Conservation (phyloP, 2,888 invertebrate genomes). For the Aleiodes testaceus region DNA sequence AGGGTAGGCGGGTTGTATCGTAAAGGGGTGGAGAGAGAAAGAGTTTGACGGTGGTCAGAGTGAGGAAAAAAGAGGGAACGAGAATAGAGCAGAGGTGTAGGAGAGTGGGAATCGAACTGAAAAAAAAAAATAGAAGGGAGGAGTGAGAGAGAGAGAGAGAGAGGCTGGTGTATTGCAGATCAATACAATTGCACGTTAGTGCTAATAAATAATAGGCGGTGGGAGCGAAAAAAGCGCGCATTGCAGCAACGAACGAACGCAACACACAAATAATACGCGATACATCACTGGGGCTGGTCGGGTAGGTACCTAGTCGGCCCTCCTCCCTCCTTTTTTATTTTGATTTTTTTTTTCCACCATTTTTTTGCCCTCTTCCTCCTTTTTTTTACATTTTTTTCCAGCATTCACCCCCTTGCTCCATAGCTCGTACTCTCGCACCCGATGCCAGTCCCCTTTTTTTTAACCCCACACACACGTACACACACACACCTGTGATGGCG, state of each 20-base stretch:
- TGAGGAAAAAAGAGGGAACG: background rate
- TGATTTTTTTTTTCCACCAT: slow-evolving; percentile 46
- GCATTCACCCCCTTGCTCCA: slow-evolving; percentile 53
- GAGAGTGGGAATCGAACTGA: slow-evolving; percentile 31
- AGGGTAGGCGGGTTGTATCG: slow-evolving; percentile 58
- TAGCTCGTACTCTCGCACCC: slow-evolving; percentile 51
- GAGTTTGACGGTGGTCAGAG: slow-evolving; percentile 30
- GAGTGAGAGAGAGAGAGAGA: slow-evolving; percentile 42
- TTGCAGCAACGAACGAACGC: slow-evolving; percentile 72
- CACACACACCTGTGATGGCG: slow-evolving; percentile 67
- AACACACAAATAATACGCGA: slow-evolving; percentile 73
- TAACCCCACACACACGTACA: slow-evolving; percentile 53
- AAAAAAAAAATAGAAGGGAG: slow-evolving; percentile 24
- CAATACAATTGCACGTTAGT: slow-evolving; percentile 74
- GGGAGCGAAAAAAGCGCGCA: slow-evolving; percentile 73
- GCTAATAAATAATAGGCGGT: slow-evolving; percentile 74
- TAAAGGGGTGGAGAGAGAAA: slow-evolving; percentile 44
- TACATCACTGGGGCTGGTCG: slow-evolving; percentile 67
- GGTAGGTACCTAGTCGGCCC: slow-evolving; percentile 60
- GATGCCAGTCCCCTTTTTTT: slow-evolving; percentile 66
- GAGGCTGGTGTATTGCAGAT: slow-evolving; percentile 72
- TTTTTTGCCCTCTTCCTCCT: slow-evolving; percentile 48
- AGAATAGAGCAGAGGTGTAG: slow-evolving; percentile 30
- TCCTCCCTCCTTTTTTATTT: slow-evolving; percentile 55
- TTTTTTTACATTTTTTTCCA: slow-evolving; percentile 51